Percentiles rank a stretch among this genome's conserved stretches.
Evolutionary conservation across 1,140 invertebrate genomes (phyloP).

Genomic region (Brachionus paranguensis): DNA sequence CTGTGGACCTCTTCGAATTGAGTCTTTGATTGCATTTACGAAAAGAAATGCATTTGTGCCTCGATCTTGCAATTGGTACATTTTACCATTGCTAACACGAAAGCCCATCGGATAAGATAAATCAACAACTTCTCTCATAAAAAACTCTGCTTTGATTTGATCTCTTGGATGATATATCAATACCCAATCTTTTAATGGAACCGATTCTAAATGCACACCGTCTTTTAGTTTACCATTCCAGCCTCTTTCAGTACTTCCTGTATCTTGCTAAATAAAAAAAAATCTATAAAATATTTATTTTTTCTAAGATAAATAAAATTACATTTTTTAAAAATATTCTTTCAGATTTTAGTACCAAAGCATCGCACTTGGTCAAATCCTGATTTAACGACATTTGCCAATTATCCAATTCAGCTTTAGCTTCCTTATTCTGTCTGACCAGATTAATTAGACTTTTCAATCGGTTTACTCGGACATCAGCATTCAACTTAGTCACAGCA

Average conservation of each 20-base stretch:
- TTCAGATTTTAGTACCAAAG: not conserved
- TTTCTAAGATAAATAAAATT: not conserved
- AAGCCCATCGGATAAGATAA: conserved; percentile 16
- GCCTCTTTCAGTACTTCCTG: not conserved
- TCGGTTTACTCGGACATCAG: not conserved
- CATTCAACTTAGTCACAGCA: conserved; percentile 6
- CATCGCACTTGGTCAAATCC: not conserved
- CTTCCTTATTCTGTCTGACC: conserved; percentile 49
- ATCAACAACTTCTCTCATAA: not conserved
- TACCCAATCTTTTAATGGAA: conserved; percentile 32
- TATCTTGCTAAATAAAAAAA: not conserved
- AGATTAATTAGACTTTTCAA: not conserved
- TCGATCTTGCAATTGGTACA: not conserved
- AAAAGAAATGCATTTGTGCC: not conserved
- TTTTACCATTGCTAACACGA: not conserved
- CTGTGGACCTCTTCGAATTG: not conserved
- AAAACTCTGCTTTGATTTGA: not conserved
- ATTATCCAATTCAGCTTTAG: conserved; percentile 63
- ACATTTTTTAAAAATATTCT: not conserved
- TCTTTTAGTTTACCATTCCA: conserved; percentile 2
- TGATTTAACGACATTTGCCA: conserved; percentile 60
- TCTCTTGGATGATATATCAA: conserved; percentile 7
- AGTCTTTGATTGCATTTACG: not conserved
- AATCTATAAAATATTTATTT: too few relatives aligned
- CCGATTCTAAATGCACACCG: not conserved